Conservation (phyloP, 2,888 invertebrate genomes). For the Caenorhabditis uteleia region DNA sequence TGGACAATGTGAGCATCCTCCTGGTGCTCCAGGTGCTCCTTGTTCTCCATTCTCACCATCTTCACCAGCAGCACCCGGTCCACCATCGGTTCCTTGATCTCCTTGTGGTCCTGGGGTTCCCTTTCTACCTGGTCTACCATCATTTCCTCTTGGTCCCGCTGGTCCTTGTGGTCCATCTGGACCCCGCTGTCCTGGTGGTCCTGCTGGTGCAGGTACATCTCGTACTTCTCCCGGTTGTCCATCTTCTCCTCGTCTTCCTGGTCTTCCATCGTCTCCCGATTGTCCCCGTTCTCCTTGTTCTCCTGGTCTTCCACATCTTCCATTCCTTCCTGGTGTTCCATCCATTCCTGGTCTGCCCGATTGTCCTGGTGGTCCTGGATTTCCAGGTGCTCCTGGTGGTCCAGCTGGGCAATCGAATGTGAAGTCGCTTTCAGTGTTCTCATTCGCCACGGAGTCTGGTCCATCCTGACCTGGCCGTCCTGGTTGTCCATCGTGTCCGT, state of each 20-base stretch:
- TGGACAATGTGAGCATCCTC: conserved; percentile 46
- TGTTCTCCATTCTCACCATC: conserved; percentile 33
- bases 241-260: conserved; percentile 36
- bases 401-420: conserved; percentile 42
- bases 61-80: conserved; percentile 32
- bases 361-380: conserved; percentile 41
- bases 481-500: conserved; percentile 35
- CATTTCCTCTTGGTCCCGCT: conserved; percentile 40
- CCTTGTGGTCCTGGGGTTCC: conserved; percentile 28
- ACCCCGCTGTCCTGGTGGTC: conserved; percentile 39
- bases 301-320: conserved; percentile 42
- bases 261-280: conserved; percentile 31
- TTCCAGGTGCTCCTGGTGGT: conserved; percentile 47
- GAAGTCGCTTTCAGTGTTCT: conserved; percentile 5
- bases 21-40: conserved; percentile 17
- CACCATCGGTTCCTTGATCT: conserved; percentile 33
- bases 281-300: conserved; percentile 41
- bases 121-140: conserved; percentile 32
- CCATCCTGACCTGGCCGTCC: conserved; percentile 29
- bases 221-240: conserved; percentile 33
- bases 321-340: conserved; percentile 46
- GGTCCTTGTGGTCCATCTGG: conserved; percentile 40
- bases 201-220: conserved; percentile 33
- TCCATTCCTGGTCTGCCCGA: conserved; percentile 43
- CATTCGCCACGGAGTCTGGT: conserved; percentile 8